These are phyloP conservation scores for Nycteola revayana DNA, from an alignment of 2,888 invertebrate genomes.

Conservation along the genomic window DNA sequence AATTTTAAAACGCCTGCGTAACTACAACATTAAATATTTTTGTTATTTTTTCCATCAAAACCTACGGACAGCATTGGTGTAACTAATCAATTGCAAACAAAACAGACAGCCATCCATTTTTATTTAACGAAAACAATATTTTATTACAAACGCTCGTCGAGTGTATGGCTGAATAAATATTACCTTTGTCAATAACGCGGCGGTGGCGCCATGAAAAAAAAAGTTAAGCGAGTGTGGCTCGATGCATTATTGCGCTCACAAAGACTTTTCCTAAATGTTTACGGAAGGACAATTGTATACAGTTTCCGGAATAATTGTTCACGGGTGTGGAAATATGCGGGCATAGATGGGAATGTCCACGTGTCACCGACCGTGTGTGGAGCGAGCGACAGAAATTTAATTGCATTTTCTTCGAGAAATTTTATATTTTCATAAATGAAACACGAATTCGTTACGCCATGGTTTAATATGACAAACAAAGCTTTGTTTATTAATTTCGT, in stretches of 20 bases:
- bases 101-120: constrained; percentile 12
- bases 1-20: too few species aligned
- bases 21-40: too few species aligned
- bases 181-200: constrained; percentile 35
- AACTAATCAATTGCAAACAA: constrained; percentile 27
- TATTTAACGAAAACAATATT: constrained; percentile 20
- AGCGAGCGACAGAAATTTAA: background rate
- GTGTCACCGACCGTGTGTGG: constrained; percentile 17
- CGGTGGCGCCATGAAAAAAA: constrained; percentile 20
- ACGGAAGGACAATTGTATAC: constrained; percentile 42
- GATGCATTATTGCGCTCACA: constrained; percentile 29
- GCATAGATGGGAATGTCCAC: constrained; percentile 38
- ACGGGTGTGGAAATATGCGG: constrained; percentile 47
- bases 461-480: too few species aligned
- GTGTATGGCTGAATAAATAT: constrained; percentile 33
- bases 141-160: constrained; percentile 25
- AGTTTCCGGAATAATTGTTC: constrained; percentile 51
- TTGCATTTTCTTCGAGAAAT: background rate
- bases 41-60: constrained; percentile 19
- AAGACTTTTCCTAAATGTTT: constrained; percentile 46
- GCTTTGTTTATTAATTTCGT: too few species aligned
- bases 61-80: constrained; percentile 6
- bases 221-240: constrained; percentile 23
- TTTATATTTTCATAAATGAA: too few species aligned
- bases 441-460: too few species aligned